Evolutionary conservation across 1,140 invertebrate genomes (phyloP).

Genomic region (Lanistes nyassanus): DNA sequence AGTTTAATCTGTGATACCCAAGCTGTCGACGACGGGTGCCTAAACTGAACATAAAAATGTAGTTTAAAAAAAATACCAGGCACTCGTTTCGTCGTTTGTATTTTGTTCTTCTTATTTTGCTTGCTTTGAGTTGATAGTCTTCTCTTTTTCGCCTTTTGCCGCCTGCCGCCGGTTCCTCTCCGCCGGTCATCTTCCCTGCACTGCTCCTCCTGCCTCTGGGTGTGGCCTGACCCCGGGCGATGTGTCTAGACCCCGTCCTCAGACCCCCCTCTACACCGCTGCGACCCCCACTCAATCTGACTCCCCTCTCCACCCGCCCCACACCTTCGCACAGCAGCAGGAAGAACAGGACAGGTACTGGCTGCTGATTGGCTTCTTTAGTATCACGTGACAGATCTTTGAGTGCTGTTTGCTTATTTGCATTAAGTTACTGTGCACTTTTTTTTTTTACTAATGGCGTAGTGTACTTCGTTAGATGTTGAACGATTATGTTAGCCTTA

Average conservation of each 20-base stretch:
- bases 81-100: too few species aligned
- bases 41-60: too few species aligned
- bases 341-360: conserved; percentile 28
- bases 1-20: too few species aligned
- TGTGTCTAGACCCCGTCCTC: conserved; percentile 28
- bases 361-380: conserved; percentile 7
- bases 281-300: conserved; percentile 19
- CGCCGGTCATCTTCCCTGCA: conserved; percentile 3
- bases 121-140: conserved; percentile 26
- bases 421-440: too few species aligned
- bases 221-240: conserved; percentile 13
- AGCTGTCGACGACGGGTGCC: too few species aligned
- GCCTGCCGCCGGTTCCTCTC: conserved; percentile 5
- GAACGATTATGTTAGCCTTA: too few species aligned
- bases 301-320: conserved; percentile 20
- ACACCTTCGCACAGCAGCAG: conserved; percentile 5
- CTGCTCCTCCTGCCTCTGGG: conserved; percentile 5
- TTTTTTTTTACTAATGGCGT: too few species aligned
- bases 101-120: conserved; percentile 13
- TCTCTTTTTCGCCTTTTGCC: conserved; percentile 15
- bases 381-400: conserved; percentile 13
- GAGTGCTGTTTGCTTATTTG: too few species aligned
- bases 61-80: too few species aligned
- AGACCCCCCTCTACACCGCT: conserved; percentile 24
- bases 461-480: too few species aligned